phyloP scores from a whole-genome alignment of 2,113 vertebrate genomes.

The Vidua chalybeata region DNA sequence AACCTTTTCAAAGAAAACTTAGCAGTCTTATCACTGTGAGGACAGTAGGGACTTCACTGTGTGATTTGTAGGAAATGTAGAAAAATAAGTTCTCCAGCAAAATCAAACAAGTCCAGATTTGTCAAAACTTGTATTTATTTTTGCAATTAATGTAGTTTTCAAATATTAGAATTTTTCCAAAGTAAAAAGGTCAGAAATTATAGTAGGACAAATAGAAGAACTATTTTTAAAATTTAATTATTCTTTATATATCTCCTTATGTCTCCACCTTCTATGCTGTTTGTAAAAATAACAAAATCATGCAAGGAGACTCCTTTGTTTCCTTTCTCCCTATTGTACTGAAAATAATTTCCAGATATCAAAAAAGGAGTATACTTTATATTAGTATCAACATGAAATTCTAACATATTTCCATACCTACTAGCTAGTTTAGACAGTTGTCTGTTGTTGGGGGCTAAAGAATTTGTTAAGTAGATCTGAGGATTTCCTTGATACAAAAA shows the following conservation, averaged over 20 bases:
- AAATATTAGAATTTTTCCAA: background rate
- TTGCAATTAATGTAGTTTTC: background rate
- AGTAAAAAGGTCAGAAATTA: background rate
- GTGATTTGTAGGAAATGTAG: background rate
- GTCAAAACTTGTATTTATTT: background rate
- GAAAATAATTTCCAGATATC: background rate
- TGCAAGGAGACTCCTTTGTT: background rate
- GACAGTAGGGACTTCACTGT: background rate
- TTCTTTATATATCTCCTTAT: background rate
- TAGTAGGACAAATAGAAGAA: background rate
- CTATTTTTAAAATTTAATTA: background rate
- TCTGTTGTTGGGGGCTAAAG: background rate
- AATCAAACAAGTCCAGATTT: background rate
- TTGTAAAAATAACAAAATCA: background rate
- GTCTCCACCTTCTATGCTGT: background rate
- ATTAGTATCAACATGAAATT: background rate
- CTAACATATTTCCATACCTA: background rate
- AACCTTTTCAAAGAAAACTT: background rate
- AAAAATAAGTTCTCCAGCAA: background rate
- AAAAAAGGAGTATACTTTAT: background rate
- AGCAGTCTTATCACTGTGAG: background rate
- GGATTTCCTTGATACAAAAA: background rate
- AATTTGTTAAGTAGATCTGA: background rate
- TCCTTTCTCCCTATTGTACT: background rate
- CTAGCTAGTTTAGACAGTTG: background rate